A percentile compares a stretch with the other conserved stretches of the same genome.
These are phyloP conservation scores for Promerops cafer DNA, from an alignment of 2,113 vertebrate genomes.

Conservation along the genomic window DNA sequence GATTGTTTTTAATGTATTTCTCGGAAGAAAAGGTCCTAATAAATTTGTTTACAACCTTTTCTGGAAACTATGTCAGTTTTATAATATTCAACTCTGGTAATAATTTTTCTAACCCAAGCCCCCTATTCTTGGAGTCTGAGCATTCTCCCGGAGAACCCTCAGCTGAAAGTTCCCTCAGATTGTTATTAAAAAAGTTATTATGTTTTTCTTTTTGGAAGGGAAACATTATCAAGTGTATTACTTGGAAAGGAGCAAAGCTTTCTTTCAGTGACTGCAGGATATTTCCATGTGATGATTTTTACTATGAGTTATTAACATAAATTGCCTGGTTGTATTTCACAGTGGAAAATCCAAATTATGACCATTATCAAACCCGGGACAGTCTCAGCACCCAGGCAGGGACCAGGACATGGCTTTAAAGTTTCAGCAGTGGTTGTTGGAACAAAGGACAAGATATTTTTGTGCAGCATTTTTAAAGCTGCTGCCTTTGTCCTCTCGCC, in stretches of 20 bases:
- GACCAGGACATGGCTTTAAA: not conserved
- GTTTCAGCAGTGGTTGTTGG: not conserved
- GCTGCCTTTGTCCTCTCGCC: not conserved
- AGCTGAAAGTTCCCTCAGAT: not conserved
- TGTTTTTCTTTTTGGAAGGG: not conserved
- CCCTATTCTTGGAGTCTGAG: not conserved
- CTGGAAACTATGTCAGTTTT: not conserved
- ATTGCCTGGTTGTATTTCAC: not conserved
- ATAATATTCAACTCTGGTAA: not conserved
- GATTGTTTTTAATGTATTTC: slow-evolving; percentile 38
- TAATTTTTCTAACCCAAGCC: not conserved
- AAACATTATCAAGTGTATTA: not conserved
- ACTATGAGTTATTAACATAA: not conserved
- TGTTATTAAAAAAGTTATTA: not conserved
- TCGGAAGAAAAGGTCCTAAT: not conserved
- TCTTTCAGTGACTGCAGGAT: not conserved
- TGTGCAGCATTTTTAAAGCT: not conserved
- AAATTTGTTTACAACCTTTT: slow-evolving; percentile 51
- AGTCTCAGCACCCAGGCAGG: not conserved
- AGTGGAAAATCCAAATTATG: not conserved
- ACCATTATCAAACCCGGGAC: not conserved
- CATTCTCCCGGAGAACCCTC: not conserved
- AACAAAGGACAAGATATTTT: not conserved
- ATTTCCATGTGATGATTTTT: not conserved
- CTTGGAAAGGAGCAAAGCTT: slow-evolving; percentile 5